These are phyloP conservation scores for Bufotes viridis DNA, from an alignment of 2,797 vertebrate species.

Conservation along the genomic window DNA sequence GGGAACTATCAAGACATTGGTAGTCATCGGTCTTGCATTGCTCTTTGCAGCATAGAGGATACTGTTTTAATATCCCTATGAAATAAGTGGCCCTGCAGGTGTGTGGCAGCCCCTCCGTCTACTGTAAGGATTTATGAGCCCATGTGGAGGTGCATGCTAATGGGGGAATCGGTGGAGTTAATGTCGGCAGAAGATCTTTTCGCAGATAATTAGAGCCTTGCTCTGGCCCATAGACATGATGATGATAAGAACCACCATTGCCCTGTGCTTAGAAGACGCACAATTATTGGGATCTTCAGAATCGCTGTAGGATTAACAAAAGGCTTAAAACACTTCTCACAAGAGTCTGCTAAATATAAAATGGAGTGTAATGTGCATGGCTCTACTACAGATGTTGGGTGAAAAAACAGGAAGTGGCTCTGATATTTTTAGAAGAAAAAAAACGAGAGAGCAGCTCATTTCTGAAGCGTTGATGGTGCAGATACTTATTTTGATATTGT, in stretches of 20 bases:
- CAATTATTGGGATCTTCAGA: not conserved
- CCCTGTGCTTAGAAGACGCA: not conserved
- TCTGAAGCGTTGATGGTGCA: conserved; percentile 44
- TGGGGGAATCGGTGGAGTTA: not conserved
- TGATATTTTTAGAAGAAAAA: conserved; percentile 54
- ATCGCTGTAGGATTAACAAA: not conserved
- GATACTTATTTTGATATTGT: conserved; percentile 51
- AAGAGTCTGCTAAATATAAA: not conserved
- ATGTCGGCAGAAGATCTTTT: not conserved
- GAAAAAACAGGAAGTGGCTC: conserved; percentile 57
- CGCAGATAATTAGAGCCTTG: not conserved
- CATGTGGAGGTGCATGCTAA: not conserved
- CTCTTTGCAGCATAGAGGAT: not conserved
- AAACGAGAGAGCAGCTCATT: conserved; percentile 20
- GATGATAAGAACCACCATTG: not conserved
- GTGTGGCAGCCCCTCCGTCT: not conserved
- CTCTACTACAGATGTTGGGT: conserved; percentile 39
- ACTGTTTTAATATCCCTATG: not conserved
- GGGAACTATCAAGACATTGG: too few species aligned
- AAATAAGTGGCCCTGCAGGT: not conserved
- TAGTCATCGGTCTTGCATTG: not conserved
- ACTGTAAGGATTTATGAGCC: too few species aligned
- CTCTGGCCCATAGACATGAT: not conserved
- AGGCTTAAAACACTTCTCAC: conserved; percentile 1
- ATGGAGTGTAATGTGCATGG: not conserved